Evolutionary conservation across 2,797 vertebrate genomes (phyloP).

Genomic region (Clarias fuscus): DNA sequence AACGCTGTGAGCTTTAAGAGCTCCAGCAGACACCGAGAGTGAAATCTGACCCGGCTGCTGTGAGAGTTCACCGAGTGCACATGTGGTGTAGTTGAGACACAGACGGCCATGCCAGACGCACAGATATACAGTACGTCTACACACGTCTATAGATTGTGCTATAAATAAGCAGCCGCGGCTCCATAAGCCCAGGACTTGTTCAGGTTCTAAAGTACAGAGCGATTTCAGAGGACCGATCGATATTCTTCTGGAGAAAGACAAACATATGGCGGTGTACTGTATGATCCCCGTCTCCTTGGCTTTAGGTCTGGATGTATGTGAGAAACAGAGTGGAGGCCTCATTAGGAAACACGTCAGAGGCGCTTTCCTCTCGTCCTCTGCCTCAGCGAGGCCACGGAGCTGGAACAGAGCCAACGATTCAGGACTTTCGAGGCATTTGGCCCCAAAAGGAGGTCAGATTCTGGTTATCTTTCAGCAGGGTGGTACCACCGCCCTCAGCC

Average conservation of each 20-base stretch:
- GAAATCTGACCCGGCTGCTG: no score
- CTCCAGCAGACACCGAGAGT: no score
- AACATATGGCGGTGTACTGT: background rate
- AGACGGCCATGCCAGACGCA: background rate
- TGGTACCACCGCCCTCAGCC: slow-evolving; percentile 56
- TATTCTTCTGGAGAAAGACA: background rate
- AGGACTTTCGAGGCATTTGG: slow-evolving; percentile 57
- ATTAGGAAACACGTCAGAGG: background rate
- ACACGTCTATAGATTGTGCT: background rate
- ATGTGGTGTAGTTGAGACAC: background rate
- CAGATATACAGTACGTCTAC: background rate
- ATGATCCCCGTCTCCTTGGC: background rate
- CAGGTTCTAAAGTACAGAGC: background rate
- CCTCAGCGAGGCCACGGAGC: slow-evolving; percentile 37
- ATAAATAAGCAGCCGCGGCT: background rate
- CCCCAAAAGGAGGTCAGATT: slow-evolving; percentile 55
- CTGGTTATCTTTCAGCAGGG: slow-evolving; percentile 56
- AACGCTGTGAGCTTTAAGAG: no score
- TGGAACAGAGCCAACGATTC: slow-evolving; percentile 21
- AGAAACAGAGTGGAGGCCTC: background rate
- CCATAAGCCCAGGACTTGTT: background rate
- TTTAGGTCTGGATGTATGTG: background rate
- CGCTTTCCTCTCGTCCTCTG: background rate
- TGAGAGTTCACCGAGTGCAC: no score
- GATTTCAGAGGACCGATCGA: background rate